A percentile compares a stretch with the other conserved stretches of the same genome.
Evolutionary conservation across 2,888 invertebrate species (phyloP).

Genomic region (Eurytoma californica): DNA sequence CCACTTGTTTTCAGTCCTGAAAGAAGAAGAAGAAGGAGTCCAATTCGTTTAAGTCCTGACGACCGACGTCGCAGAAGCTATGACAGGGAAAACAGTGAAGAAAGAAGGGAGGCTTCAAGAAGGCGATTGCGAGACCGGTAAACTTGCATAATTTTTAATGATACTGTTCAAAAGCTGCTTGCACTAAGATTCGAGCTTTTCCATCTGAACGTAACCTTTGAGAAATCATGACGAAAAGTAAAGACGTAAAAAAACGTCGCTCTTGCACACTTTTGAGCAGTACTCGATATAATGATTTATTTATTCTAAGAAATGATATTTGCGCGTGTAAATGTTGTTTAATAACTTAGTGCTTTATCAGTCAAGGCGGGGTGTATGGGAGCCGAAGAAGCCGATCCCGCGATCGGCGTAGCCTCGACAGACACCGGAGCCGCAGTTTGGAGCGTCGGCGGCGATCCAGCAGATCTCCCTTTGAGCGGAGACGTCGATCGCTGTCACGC

Average conservation of each 20-base stretch:
- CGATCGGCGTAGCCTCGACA: constrained; percentile 67
- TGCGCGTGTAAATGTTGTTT: constrained; percentile 13
- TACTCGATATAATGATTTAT: constrained; percentile 5
- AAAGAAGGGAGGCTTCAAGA: constrained; percentile 67
- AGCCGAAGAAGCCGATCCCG: constrained; percentile 68
- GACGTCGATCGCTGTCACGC: constrained; percentile 64
- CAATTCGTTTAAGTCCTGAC: constrained; percentile 50
- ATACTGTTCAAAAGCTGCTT: constrained; percentile 42
- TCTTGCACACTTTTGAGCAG: constrained; percentile 32
- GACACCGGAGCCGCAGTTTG: constrained; percentile 64
- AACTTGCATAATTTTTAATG: constrained; percentile 54
- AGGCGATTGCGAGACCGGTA: constrained; percentile 69
- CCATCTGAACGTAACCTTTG: too few relatives aligned
- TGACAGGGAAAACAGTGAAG: constrained; percentile 67
- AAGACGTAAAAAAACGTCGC: too few relatives aligned
- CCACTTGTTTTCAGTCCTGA: constrained; percentile 52
- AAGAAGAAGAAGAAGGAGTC: constrained; percentile 52
- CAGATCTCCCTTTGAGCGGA: constrained; percentile 68
- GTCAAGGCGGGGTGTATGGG: constrained; percentile 7
- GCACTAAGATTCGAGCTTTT: neutral
- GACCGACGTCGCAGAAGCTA: constrained; percentile 58
- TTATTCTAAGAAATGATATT: neutral
- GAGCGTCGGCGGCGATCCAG: constrained; percentile 67
- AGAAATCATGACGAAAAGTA: too few relatives aligned
- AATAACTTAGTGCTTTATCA: constrained; percentile 26